These are phyloP conservation scores for Thereva nobilitata DNA, from an alignment of 2,888 invertebrate genomes.

Conservation along the genomic window DNA sequence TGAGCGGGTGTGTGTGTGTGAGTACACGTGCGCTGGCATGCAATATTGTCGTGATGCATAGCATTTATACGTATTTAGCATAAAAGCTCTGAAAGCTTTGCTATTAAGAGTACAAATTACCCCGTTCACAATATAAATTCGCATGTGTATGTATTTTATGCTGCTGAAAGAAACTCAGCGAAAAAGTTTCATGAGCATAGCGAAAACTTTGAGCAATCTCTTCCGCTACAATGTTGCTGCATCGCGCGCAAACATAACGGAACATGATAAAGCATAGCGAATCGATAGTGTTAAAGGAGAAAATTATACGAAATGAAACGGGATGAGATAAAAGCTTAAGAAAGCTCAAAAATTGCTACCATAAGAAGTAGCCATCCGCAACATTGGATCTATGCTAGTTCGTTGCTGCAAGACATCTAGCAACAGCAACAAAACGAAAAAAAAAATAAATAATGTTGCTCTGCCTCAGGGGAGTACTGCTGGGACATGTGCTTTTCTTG, in stretches of 20 bases:
- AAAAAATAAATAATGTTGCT: conserved; percentile 11
- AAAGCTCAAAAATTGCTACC: conserved; percentile 21
- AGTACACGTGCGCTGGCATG: conserved; percentile 21
- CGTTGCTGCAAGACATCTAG: neutral
- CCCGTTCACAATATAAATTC: neutral
- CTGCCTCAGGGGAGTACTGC: neutral
- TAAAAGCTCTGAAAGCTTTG: conserved; percentile 11
- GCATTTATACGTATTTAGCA: neutral
- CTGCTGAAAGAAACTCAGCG: neutral
- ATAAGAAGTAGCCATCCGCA: conserved; percentile 21
- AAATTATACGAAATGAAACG: conserved; percentile 2
- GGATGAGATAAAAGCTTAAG: neutral
- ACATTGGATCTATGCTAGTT: conserved; percentile 2
- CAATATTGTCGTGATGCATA: too few relatives aligned
- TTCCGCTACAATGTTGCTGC: neutral
- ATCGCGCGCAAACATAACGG: neutral
- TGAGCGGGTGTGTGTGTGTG: conserved; percentile 3
- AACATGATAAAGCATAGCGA: conserved; percentile 8
- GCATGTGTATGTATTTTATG: neutral
- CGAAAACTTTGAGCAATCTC: neutral
- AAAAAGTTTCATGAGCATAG: conserved; percentile 9
- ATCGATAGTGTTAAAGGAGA: neutral
- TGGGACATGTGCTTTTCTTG: conserved; percentile 17
- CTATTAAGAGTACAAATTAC: neutral
- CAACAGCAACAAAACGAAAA: neutral